phyloP scores from a whole-genome alignment of 2,888 invertebrate species.

The Macrosiphum euphorbiae region DNA sequence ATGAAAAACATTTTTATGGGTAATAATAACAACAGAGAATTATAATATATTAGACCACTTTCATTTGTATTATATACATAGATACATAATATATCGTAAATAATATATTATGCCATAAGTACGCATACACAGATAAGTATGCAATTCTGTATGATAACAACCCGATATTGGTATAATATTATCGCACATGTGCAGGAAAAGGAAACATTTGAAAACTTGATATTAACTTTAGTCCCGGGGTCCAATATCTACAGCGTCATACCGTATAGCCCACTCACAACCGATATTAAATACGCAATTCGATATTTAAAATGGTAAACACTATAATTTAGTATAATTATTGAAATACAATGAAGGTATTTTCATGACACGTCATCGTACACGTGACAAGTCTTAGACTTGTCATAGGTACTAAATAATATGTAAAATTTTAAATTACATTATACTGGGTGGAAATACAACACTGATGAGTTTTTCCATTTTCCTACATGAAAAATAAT shows the following conservation, averaged over 20 bases:
- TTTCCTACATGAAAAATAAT: not conserved
- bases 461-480: not conserved
- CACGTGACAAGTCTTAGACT: not conserved
- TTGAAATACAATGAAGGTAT: not conserved
- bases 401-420: not conserved
- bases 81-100: not conserved
- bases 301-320: not conserved
- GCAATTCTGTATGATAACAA: not conserved
- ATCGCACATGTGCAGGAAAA: not conserved
- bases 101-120: not conserved
- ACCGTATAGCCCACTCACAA: not conserved
- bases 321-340: not conserved
- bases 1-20: not conserved
- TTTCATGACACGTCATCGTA: not conserved
- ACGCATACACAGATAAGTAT: too few relatives aligned
- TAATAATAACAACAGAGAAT: not conserved
- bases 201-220: not conserved
- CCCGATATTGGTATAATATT: not conserved
- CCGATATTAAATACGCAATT: not conserved
- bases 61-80: not conserved
- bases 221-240: not conserved
- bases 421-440: not conserved
- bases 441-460: not conserved
- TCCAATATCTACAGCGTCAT: not conserved
- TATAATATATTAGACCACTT: not conserved